phyloP scores from a whole-genome alignment of 2,113 vertebrate genomes.

The Neogale vison region DNA sequence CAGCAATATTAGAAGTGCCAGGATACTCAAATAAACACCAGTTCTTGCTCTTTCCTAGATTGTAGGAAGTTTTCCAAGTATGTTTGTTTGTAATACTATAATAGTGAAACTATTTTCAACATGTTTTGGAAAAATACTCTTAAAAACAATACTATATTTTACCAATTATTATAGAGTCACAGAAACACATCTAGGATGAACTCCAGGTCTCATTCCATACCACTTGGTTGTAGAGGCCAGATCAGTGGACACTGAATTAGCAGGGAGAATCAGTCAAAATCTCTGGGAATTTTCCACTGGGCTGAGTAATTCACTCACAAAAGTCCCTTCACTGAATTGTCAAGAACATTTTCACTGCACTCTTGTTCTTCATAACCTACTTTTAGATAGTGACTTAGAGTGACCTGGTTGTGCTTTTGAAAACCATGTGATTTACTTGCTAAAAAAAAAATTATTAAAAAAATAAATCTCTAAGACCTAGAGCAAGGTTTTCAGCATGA shows the following conservation, averaged over 20 bases:
- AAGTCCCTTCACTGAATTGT: neutral
- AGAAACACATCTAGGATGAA: neutral
- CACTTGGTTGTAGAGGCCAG: neutral
- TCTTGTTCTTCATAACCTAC: neutral
- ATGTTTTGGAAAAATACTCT: neutral
- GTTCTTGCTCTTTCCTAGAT: neutral
- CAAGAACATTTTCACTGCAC: neutral
- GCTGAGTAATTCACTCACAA: neutral
- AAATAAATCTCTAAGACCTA: neutral
- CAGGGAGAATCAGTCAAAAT: neutral
- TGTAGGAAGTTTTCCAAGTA: neutral
- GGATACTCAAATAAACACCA: neutral
- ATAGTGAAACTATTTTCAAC: neutral
- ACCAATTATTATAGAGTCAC: neutral
- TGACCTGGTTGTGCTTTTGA: neutral
- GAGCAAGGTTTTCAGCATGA: neutral
- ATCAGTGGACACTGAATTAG: neutral
- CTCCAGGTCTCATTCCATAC: neutral
- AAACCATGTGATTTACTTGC: neutral
- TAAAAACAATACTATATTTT: neutral
- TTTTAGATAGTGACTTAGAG: neutral
- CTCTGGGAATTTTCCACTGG: neutral
- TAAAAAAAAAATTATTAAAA: neutral
- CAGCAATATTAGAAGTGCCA: neutral
- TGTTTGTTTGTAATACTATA: neutral